Conservation (phyloP, 2,888 invertebrate species). For the Eupithecia pulchellata region DNA sequence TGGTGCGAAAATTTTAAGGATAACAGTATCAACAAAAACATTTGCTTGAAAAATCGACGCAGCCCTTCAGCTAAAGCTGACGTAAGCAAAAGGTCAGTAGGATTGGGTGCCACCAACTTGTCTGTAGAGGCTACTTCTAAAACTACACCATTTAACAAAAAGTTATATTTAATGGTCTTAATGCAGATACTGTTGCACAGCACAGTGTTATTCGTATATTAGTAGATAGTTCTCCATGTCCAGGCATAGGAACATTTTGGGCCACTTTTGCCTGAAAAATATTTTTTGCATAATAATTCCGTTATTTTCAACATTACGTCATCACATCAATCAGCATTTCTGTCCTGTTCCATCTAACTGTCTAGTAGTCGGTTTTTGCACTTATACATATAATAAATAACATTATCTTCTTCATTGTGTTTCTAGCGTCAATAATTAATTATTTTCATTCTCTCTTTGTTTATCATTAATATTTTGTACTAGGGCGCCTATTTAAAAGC, state of each 20-base stretch:
- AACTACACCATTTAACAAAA: background rate
- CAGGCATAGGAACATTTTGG: background rate
- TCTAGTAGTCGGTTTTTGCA: no score
- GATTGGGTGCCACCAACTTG: background rate
- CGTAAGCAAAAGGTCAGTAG: constrained; percentile 24
- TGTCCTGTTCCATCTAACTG: background rate
- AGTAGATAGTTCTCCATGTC: no score
- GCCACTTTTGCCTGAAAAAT: background rate
- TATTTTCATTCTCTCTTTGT: no score
- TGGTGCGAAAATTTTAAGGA: background rate
- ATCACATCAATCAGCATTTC: no score
- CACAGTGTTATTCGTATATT: no score
- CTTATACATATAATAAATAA: no score
- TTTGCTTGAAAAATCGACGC: constrained; percentile 5
- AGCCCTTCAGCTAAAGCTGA: constrained; percentile 16
- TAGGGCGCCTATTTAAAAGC: no score
- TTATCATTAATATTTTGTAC: no score
- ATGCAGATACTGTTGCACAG: no score
- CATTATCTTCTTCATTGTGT: no score
- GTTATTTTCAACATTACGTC: background rate
- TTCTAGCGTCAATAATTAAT: no score
- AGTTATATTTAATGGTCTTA: no score
- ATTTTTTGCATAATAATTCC: background rate
- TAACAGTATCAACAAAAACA: background rate
- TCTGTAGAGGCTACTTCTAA: background rate